These are phyloP conservation scores for Blastomussa wellsi DNA, from an alignment of 92 coral and sea anemone species.

Conservation along the genomic window DNA sequence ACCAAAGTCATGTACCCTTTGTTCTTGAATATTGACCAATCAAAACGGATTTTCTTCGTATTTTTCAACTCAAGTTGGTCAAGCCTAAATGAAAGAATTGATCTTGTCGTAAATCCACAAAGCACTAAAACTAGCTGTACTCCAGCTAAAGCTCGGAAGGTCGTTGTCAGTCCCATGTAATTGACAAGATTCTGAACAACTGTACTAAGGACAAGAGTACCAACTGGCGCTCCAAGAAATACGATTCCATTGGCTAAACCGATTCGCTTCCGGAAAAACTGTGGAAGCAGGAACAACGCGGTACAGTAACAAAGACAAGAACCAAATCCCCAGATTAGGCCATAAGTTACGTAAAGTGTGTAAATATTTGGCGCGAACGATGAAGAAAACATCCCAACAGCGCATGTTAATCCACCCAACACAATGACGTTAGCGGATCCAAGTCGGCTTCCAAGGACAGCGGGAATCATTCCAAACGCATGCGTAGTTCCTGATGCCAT, in stretches of 20 bases:
- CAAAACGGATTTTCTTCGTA: constrained; percentile 6
- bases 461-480: constrained; percentile 26
- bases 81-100: background rate
- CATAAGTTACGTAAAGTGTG: constrained; percentile 31
- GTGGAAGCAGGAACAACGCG: constrained; percentile 21
- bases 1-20: constrained; percentile 19
- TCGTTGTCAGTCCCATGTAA: constrained; percentile 5
- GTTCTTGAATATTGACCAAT: constrained; percentile 36
- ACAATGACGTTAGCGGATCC: constrained; percentile 21
- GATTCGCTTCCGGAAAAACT: constrained; percentile 13
- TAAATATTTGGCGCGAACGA: constrained; percentile 19
- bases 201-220: constrained; percentile 8
- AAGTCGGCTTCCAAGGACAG: constrained; percentile 28
- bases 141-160: constrained; percentile 28
- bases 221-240: constrained; percentile 35
- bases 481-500: constrained; percentile 13
- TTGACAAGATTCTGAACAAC: constrained; percentile 19
- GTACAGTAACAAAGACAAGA: constrained; percentile 37
- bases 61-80: background rate
- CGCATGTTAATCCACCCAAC: constrained; percentile 21
- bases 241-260: constrained; percentile 34
- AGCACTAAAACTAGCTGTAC: constrained; percentile 16
- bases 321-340: constrained; percentile 37
- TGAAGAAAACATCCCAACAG: constrained; percentile 26
- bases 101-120: constrained; percentile 3